These are phyloP conservation scores for Ciconia nigra DNA, from an alignment of 2,797 vertebrate genomes.

Conservation along the genomic window DNA sequence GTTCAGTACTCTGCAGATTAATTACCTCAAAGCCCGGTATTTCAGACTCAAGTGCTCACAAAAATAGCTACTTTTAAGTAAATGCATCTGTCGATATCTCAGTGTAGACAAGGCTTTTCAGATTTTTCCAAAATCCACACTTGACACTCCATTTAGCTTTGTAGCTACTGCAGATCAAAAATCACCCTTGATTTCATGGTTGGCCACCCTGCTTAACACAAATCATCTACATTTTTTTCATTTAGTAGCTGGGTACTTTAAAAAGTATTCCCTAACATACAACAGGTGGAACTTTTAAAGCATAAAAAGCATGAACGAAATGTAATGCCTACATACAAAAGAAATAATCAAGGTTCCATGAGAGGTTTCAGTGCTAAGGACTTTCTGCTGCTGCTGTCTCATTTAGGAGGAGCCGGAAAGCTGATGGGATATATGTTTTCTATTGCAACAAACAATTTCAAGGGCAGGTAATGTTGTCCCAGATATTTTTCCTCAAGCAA, in stretches of 20 bases:
- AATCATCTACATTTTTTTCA: neutral
- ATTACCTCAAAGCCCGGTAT: neutral
- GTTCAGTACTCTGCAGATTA: neutral
- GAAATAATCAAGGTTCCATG: neutral
- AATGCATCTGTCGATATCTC: neutral
- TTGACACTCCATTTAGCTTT: neutral
- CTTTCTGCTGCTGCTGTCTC: neutral
- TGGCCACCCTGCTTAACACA: neutral
- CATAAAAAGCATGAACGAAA: neutral
- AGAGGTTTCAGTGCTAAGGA: neutral
- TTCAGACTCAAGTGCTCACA: neutral
- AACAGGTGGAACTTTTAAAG: neutral
- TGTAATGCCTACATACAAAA: rapidly evolving
- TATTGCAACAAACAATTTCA: neutral
- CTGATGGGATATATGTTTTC: neutral
- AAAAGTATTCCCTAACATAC: neutral
- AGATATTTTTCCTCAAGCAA: neutral
- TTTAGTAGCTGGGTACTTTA: neutral
- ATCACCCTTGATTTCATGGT: neutral
- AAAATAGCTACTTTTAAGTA: neutral
- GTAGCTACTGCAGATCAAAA: neutral
- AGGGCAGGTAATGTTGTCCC: neutral
- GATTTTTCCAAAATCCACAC: neutral
- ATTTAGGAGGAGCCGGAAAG: neutral
- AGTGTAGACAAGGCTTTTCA: neutral